Percentiles rank a stretch among this genome's conserved stretches.
phyloP scores from a whole-genome alignment of 2,888 invertebrate species.

The Limnephilus lunatus region DNA sequence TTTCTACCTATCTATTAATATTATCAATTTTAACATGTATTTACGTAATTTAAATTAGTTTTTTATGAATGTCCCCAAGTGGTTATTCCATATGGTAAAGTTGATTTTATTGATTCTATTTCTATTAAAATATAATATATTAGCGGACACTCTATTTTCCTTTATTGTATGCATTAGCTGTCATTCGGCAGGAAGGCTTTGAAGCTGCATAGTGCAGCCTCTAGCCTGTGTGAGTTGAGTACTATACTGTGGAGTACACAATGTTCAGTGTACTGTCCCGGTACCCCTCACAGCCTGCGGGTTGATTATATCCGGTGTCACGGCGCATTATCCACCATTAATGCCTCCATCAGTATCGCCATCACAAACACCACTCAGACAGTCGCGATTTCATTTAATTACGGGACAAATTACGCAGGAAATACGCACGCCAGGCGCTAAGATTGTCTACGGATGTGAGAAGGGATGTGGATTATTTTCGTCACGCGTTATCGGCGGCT shows the following conservation, averaged over 20 bases:
- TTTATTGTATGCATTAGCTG: neutral
- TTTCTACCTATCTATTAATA: too few species aligned
- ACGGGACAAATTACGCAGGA: constrained; percentile 3
- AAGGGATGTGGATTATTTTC: neutral
- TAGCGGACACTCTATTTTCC: neutral
- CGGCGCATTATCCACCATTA: neutral
- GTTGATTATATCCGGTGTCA: constrained; percentile 14
- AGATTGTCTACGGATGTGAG: neutral
- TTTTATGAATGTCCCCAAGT: too few species aligned
- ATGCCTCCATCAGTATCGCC: neutral
- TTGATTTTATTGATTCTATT: neutral
- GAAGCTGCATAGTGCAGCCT: neutral
- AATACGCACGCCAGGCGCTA: neutral
- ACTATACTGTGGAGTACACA: neutral
- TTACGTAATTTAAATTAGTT: too few species aligned
- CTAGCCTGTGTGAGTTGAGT: neutral
- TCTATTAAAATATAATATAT: neutral
- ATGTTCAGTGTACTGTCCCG: neutral
- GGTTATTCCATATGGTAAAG: too few species aligned
- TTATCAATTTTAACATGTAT: too few species aligned
- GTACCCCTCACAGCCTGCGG: neutral
- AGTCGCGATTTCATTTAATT: neutral
- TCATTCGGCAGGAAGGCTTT: neutral
- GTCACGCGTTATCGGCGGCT: neutral
- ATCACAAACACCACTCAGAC: neutral